A percentile compares a stretch with the other conserved stretches of the same genome.
These are phyloP conservation scores for Protobothrops flavoviridis DNA, from an alignment of 2,113 vertebrate species.

Conservation along the genomic window DNA sequence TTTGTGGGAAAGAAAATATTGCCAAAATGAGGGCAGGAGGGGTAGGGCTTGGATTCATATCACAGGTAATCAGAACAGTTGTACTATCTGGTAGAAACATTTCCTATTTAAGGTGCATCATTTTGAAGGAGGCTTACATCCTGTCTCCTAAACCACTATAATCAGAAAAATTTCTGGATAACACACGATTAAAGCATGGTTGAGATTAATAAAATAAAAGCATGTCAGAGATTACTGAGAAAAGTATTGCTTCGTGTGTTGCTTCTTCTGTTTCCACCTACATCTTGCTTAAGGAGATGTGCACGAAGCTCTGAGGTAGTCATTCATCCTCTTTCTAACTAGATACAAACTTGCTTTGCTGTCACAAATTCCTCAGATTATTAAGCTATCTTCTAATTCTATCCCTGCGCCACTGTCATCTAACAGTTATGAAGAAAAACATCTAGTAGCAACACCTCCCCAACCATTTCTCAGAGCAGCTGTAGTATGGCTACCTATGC, in stretches of 20 bases:
- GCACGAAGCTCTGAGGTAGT: not conserved
- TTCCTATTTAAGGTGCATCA: not conserved
- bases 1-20: not conserved
- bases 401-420: not conserved
- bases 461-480: not conserved
- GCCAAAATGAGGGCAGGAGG: not conserved
- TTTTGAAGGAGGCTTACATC: not conserved
- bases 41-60: not conserved
- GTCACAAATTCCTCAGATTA: not conserved
- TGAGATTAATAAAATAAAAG: not conserved
- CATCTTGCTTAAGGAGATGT: not conserved
- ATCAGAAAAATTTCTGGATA: not conserved
- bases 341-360: not conserved
- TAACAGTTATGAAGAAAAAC: not conserved
- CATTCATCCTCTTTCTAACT: not conserved
- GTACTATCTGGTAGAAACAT: not conserved
- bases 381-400: not conserved
- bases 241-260: not conserved
- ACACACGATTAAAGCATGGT: not conserved
- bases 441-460: not conserved
- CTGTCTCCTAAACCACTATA: not conserved
- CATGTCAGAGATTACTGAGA: not conserved
- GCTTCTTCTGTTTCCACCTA: not conserved
- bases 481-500: not conserved
- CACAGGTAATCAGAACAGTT: not conserved